These are phyloP conservation scores for Crotophaga sulcirostris DNA, from an alignment of 2,113 vertebrate genomes.

Conservation along the genomic window DNA sequence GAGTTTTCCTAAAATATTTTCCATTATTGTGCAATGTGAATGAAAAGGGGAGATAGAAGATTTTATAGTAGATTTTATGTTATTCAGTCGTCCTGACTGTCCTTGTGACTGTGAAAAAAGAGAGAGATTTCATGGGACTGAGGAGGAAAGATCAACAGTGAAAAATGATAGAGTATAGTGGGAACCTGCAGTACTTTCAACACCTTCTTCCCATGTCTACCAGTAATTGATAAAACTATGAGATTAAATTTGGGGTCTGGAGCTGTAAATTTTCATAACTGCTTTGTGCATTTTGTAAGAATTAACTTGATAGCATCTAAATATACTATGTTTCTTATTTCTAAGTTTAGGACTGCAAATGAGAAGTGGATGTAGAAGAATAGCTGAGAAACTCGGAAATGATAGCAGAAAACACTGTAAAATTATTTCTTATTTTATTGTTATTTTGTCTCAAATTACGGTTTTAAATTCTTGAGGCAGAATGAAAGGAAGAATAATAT, in stretches of 20 bases:
- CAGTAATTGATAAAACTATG: neutral
- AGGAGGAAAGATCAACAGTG: neutral
- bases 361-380: neutral
- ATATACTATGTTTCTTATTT: neutral
- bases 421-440: neutral
- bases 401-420: neutral
- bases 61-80: neutral
- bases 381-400: neutral
- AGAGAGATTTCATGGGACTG: neutral
- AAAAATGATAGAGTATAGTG: neutral
- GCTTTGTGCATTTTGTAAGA: neutral
- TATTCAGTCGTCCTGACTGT: neutral
- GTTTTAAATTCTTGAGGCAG: neutral
- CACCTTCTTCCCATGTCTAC: neutral
- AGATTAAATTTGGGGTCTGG: neutral
- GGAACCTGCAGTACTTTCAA: neutral
- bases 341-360: neutral
- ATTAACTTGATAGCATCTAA: neutral
- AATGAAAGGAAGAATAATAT: neutral
- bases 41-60: neutral
- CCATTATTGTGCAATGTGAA: neutral
- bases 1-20: neutral
- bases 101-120: neutral
- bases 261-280: neutral
- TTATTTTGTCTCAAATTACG: neutral